Evolutionary conservation across 2,113 vertebrate species (phyloP).

Genomic region (Myiozetetes cayanensis): DNA sequence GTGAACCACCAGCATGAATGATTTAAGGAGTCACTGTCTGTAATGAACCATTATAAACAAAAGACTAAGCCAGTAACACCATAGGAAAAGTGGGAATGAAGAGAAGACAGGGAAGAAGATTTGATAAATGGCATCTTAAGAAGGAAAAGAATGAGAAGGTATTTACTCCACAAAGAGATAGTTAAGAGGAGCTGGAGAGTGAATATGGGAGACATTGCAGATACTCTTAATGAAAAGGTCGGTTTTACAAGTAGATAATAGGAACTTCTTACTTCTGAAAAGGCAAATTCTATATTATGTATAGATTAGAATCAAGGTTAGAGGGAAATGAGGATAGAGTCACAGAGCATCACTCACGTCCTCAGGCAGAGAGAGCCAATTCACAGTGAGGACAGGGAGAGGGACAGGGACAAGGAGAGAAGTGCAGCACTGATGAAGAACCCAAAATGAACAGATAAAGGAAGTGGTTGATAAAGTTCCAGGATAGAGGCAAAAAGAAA

Average conservation of each 20-base stretch:
- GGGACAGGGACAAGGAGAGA: not conserved
- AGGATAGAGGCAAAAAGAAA: not conserved
- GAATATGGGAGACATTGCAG: not conserved
- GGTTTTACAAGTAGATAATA: not conserved
- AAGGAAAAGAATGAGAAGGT: not conserved
- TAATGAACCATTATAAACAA: not conserved
- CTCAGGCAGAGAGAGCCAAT: not conserved
- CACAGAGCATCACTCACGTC: not conserved
- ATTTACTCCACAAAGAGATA: not conserved
- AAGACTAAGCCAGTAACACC: not conserved
- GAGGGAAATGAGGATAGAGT: not conserved
- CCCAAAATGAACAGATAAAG: not conserved
- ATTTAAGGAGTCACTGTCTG: not conserved
- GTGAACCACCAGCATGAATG: not conserved
- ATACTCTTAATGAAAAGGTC: not conserved
- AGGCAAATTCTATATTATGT: not conserved
- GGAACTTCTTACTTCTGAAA: not conserved
- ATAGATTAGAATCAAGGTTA: not conserved
- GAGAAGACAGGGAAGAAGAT: not conserved
- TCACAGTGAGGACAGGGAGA: not conserved
- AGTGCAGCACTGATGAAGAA: not conserved
- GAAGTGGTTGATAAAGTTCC: not conserved
- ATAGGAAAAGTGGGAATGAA: not conserved
- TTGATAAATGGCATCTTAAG: not conserved
- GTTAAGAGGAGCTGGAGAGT: not conserved